These are phyloP conservation scores for Mixornis gularis DNA, from an alignment of 2,113 vertebrate genomes.

Conservation along the genomic window DNA sequence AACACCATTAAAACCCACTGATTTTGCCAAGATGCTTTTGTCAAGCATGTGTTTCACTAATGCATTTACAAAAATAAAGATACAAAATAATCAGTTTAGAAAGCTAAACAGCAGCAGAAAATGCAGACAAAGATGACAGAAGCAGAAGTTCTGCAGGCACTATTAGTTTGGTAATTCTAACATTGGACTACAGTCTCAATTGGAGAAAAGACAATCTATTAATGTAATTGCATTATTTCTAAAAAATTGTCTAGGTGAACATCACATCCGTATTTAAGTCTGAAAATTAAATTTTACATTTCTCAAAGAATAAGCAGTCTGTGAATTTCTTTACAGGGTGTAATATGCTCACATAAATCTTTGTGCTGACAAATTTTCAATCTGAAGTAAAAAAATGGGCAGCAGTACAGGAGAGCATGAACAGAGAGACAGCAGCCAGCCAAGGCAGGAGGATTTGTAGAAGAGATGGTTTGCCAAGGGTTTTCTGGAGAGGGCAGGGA, in stretches of 20 bases:
- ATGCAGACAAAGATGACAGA: neutral
- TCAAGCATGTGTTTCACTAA: neutral
- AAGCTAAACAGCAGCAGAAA: neutral
- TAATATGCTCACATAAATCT: neutral
- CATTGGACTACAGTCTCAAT: neutral
- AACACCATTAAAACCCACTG: neutral
- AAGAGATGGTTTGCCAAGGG: constrained; percentile 4
- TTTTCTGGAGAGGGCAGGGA: neutral
- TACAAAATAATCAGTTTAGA: neutral
- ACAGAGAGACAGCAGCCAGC: neutral
- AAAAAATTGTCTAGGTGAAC: neutral
- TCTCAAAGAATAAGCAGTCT: neutral
- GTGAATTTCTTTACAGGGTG: neutral
- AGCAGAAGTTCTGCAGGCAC: neutral
- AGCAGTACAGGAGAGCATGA: neutral
- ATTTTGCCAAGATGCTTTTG: neutral
- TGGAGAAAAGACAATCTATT: neutral
- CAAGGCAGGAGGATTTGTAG: neutral
- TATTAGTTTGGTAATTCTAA: neutral
- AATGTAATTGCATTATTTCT: neutral
- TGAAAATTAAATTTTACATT: neutral
- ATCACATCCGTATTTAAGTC: neutral
- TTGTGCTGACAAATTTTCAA: neutral
- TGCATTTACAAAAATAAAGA: neutral
- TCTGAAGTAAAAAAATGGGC: neutral